Evolutionary conservation across 2,113 vertebrate species (phyloP).

Genomic region (Misgurnus anguillicaudatus): DNA sequence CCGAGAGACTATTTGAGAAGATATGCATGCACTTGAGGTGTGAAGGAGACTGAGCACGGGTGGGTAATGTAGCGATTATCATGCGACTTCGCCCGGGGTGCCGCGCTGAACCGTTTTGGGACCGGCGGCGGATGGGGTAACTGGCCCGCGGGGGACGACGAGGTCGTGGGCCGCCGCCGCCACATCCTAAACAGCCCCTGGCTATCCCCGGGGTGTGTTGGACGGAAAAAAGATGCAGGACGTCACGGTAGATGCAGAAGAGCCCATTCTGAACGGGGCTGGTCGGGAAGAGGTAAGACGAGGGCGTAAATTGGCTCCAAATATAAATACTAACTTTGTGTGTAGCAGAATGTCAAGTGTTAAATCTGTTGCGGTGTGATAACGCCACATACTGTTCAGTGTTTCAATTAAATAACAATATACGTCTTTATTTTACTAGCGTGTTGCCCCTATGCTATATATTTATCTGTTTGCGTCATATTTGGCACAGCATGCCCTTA

Average conservation of each 20-base stretch:
- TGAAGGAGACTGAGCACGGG: constrained; percentile 13
- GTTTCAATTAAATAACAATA: too few relatives aligned
- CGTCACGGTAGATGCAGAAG: constrained; percentile 53
- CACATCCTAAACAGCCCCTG: constrained; percentile 33
- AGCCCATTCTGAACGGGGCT: constrained; percentile 50
- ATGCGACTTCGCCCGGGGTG: constrained; percentile 49
- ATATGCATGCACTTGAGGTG: background rate
- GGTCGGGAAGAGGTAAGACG: constrained; percentile 59
- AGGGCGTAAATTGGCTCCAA: background rate
- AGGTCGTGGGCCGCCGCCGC: constrained; percentile 36
- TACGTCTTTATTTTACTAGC: too few relatives aligned
- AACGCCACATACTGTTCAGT: too few relatives aligned
- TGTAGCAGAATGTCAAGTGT: too few relatives aligned
- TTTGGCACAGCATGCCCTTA: too few relatives aligned
- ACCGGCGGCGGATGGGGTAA: constrained; percentile 61
- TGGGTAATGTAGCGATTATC: constrained; percentile 21
- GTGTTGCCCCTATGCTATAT: too few relatives aligned
- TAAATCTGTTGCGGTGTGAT: too few relatives aligned
- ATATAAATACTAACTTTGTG: background rate
- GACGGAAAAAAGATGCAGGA: constrained; percentile 54
- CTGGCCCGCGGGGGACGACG: constrained; percentile 48
- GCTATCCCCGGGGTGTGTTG: constrained; percentile 32
- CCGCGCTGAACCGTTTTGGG: constrained; percentile 40
- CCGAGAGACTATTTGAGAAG: constrained; percentile 14
- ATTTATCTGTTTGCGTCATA: too few relatives aligned